phyloP scores from a whole-genome alignment of 2,888 invertebrate species.

The Melanargia galathea region DNA sequence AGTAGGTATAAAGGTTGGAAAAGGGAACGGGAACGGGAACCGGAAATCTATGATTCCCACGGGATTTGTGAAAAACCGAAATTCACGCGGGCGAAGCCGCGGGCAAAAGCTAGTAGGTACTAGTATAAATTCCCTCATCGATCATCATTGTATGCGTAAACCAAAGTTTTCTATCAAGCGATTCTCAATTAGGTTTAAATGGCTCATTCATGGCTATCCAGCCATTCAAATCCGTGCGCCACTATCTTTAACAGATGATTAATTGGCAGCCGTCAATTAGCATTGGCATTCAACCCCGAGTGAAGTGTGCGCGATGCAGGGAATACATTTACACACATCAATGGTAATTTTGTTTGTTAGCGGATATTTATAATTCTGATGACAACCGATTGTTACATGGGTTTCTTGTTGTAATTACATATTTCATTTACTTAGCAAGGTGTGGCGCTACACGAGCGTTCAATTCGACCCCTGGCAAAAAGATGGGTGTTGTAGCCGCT shows the following conservation, averaged over 20 bases:
- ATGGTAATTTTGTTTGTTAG: constrained; percentile 51
- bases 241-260: constrained; percentile 21
- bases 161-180: background rate
- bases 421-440: background rate
- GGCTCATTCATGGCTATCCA: background rate
- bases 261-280: constrained; percentile 28
- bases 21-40: no score
- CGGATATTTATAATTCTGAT: constrained; percentile 34
- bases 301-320: constrained; percentile 19
- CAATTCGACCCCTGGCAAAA: no score
- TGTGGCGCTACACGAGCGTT: constrained; percentile 4
- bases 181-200: background rate
- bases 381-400: constrained; percentile 24
- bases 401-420: constrained; percentile 9
- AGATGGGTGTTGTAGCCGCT: no score
- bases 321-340: constrained; percentile 53
- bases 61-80: no score
- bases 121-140: no score
- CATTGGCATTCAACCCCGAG: constrained; percentile 34
- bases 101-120: no score
- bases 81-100: no score
- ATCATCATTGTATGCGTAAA: no score
- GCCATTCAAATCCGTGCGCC: constrained; percentile 1
- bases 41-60: no score
- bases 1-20: no score